phyloP scores from a whole-genome alignment of 35 echinoderm and acorn worm species.

The Amphiura filiformis region DNA sequence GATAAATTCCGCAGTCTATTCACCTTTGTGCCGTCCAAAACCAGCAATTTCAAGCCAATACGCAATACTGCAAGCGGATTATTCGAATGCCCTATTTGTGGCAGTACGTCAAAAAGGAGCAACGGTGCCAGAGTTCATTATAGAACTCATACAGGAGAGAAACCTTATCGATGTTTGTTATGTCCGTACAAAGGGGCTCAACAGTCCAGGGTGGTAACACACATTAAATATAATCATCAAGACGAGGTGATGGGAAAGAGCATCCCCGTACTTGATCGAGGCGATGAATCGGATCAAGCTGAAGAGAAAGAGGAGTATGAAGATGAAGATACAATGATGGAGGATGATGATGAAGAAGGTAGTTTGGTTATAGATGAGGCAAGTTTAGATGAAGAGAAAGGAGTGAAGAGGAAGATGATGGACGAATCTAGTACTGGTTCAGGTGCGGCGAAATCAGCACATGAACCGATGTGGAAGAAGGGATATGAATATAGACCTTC shows the following conservation, averaged over 20 bases:
- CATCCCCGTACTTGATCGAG: too few relatives aligned
- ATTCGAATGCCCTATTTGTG: neutral
- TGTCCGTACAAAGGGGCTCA: neutral
- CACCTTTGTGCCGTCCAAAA: neutral
- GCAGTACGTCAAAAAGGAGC: neutral
- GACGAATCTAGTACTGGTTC: neutral
- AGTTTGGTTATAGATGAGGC: neutral
- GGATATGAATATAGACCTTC: neutral
- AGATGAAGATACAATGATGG: neutral
- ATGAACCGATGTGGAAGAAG: neutral
- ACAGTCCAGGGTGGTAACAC: neutral
- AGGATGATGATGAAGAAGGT: neutral
- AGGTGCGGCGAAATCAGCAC: neutral
- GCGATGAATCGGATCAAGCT: too few relatives aligned
- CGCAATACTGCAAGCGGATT: neutral
- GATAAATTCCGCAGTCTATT: neutral
- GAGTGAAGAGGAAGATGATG: neutral
- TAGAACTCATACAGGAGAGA: neutral
- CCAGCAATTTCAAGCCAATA: neutral
- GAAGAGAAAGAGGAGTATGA: neutral
- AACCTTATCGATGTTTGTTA: neutral
- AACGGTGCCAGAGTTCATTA: neutral
- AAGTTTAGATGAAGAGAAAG: neutral
- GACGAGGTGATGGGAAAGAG: too few relatives aligned
- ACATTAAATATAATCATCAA: neutral